phyloP scores from a whole-genome alignment of 2,888 invertebrate genomes.

The Spicauda simplicius region DNA sequence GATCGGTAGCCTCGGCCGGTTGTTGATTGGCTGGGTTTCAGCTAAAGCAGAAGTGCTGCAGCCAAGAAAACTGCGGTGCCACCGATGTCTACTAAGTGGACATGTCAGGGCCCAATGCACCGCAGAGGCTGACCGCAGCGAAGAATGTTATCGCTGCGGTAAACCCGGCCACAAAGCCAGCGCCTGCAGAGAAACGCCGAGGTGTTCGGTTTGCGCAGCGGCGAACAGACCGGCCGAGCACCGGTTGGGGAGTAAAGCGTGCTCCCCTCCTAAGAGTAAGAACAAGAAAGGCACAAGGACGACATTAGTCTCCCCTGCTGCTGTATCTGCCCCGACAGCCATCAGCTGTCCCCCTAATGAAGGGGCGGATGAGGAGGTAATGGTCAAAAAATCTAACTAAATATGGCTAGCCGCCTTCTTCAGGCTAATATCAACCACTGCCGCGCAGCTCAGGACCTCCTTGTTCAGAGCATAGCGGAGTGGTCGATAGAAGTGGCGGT shows the following conservation, averaged over 20 bases:
- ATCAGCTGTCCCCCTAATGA: too few relatives aligned
- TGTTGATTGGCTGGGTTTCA: slow-evolving; percentile 29
- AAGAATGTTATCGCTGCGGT: slow-evolving; percentile 31
- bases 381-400: too few relatives aligned
- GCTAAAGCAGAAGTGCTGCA: slow-evolving; percentile 22
- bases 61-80: slow-evolving; percentile 19
- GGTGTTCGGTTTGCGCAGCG: slow-evolving; percentile 14
- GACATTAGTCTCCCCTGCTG: too few relatives aligned
- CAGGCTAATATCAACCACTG: not conserved
- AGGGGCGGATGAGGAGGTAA: too few relatives aligned
- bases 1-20: not conserved
- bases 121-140: not conserved
- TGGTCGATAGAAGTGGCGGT: too few relatives aligned
- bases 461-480: too few relatives aligned
- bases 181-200: slow-evolving; percentile 6
- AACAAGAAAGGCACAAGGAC: too few relatives aligned
- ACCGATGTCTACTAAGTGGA: slow-evolving; percentile 20
- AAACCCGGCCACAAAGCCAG: slow-evolving; percentile 37
- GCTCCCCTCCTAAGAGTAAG: too few relatives aligned
- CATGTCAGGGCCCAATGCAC: not conserved
- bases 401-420: not conserved
- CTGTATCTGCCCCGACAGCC: too few relatives aligned
- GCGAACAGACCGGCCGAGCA: slow-evolving; percentile 4
- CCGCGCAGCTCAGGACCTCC: too few relatives aligned
- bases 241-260: too few relatives aligned